Base-by-base conservation (phyloP, 1,140 invertebrate genomes). In the Orchestia grillus region DNA sequence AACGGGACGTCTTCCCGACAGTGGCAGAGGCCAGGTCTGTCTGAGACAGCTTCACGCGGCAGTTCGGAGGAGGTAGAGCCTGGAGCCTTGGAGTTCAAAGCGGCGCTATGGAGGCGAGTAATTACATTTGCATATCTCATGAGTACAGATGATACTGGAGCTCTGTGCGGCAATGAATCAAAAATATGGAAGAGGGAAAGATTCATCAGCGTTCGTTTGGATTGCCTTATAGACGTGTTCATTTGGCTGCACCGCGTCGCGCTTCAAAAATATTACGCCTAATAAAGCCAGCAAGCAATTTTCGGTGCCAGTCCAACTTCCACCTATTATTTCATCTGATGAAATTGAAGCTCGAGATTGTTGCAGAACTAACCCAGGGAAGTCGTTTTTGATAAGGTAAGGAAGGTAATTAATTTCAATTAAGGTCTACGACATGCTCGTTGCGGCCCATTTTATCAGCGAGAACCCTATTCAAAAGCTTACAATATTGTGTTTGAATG, bases 61-160 rank as follows among this genome's bases (percentile, higher is more conserved):
- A 53, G 62, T 77, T 23, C 62, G 28, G 62, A 77, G 41, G 42
- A 41, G 8, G 41, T 8, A 42, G n/a, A n/a, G n/a, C n/a, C n/a
- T n/a, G 92, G 44, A 40, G 44, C 41, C 92, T 3, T 42, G 41
- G 36, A 44, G 92, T 94, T 94, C 92, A 94, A 94, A 94, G 92
- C 92, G 47, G 6, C 19, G 43, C 92, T 47, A 94, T 94, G 92
- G 92, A 44, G 44, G 44, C 40, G 92, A 40, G 92, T 94, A 47
- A 94, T 94, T 94, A 45, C 92, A 94, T 94, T 94, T 94, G 92
- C 92, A 94, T 94, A 94, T 94, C 92, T 94, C 92, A 94, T 94
- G 92, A 94, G 92, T 94, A 94, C 92, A 94, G 92, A 94, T 94
- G 92, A 94, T 94, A 94, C 92, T 45, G 36, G 19, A 92, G 90